Conservation (phyloP, 2,888 invertebrate species). For the Drosophila tripunctata region DNA sequence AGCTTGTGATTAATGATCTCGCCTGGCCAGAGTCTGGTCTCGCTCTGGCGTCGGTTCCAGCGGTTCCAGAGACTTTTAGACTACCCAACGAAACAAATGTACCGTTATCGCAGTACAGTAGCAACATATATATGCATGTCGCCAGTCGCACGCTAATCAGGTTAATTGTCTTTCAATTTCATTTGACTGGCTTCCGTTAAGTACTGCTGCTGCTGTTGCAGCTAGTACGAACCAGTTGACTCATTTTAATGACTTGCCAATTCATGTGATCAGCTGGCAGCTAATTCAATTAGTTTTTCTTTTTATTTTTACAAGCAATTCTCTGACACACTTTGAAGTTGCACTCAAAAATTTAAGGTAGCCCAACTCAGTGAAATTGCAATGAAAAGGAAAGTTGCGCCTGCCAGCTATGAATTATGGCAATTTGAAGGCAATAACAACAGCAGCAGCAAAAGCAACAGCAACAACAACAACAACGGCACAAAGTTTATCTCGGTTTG, state of each 20-base stretch:
- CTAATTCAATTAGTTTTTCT: slow-evolving; percentile 53
- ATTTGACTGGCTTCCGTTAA: slow-evolving; percentile 59
- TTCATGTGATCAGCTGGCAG: slow-evolving; percentile 45
- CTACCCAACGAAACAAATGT: slow-evolving; percentile 60
- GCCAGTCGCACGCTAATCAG: slow-evolving; percentile 71
- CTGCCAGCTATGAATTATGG: slow-evolving; percentile 70
- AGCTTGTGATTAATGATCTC: slow-evolving; percentile 72
- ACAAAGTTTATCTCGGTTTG: slow-evolving; percentile 55
- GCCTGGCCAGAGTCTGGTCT: slow-evolving; percentile 26
- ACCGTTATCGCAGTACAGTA: slow-evolving; percentile 64
- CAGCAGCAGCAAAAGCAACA: slow-evolving; percentile 28
- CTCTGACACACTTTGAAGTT: slow-evolving; percentile 39
- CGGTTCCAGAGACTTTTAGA: slow-evolving; percentile 3
- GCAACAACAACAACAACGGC: slow-evolving; percentile 23
- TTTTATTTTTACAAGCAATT: slow-evolving; percentile 14
- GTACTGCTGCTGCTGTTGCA: not conserved
- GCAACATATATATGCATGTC: slow-evolving; percentile 53
- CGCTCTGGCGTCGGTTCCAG: too few relatives aligned
- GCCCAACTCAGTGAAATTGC: slow-evolving; percentile 38
- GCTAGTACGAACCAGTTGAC: slow-evolving; percentile 33
- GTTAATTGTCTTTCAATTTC: slow-evolving; percentile 78
- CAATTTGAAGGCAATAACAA: slow-evolving; percentile 55
- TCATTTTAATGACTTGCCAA: slow-evolving; percentile 60
- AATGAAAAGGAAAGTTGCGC: slow-evolving; percentile 68
- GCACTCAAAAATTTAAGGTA: slow-evolving; percentile 57